Base-by-base conservation (phyloP, 2,113 vertebrate species). In the Gadus macrocephalus region DNA sequence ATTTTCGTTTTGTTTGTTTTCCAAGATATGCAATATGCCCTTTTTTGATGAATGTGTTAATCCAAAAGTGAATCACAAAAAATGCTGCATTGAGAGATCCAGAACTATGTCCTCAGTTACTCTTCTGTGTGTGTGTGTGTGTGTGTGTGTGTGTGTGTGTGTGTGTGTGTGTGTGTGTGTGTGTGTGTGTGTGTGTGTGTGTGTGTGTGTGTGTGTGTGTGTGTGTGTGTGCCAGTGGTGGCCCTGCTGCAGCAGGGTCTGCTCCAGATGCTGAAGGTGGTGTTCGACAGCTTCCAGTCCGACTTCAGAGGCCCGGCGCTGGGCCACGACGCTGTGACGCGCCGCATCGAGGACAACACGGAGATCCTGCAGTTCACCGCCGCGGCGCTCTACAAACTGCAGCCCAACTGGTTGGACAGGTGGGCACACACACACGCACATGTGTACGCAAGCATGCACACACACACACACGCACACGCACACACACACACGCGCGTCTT, bases 221-320 rank as follows among this genome's bases (percentile, higher is more conserved):
- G 1, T 62, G 53, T 19, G 70, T 70, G n/a, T 75, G 22, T 67
- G 0, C 66, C 28, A 92, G 91, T 74, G 5, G 31, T 89, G 69
- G 2, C 72, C n/a, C 70, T 62, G 71, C 87, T 92, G n/a, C 80
- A 90, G 60, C 35, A 53, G 7, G 85, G 82, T 1, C 75, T 92
- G 73, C 69, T 71, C 0, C 83, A 82, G 70, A 58, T 91, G 67
- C 82, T 92, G 28, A 84, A 88, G 74, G 66, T 80, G 19, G 91
- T 89, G 72, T 92, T 90, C 61, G 81, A 84, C 71, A 92, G 90
- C 85, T 91, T 92, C 76, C 84, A 82, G 42, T 84, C 88, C 5
- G 81, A 90, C 81, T 87, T 90, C 81, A 68, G 75, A 53, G 38
- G 28, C 31, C 71, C 73, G 38, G 71, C 68, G 0, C 7, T 78